A percentile compares a stretch with the other conserved stretches of the same genome.
Evolutionary conservation across 2,113 vertebrate genomes (phyloP).

Genomic region (Heteronetta atricapilla): DNA sequence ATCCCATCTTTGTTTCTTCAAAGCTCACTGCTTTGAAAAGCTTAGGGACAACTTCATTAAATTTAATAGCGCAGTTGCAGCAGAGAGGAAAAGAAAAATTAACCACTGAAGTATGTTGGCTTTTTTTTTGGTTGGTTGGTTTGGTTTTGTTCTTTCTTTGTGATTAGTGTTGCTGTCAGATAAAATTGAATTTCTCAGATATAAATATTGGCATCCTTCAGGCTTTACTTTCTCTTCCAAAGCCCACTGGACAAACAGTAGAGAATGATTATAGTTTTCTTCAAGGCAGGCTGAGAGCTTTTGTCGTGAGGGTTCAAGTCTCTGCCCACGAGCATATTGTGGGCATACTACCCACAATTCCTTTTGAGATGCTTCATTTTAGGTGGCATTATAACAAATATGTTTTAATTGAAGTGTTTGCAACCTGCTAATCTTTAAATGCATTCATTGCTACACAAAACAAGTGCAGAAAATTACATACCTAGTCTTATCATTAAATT

Average conservation of each 20-base stretch:
- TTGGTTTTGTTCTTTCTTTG: not conserved
- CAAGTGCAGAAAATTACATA: not conserved
- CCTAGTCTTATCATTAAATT: not conserved
- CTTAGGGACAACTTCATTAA: not conserved
- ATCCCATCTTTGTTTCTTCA: not conserved
- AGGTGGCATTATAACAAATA: not conserved
- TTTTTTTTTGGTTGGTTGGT: not conserved
- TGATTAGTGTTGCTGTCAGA: not conserved
- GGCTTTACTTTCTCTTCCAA: not conserved
- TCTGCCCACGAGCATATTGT: not conserved
- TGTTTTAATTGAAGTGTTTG: not conserved
- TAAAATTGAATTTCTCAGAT: conserved; percentile 17
- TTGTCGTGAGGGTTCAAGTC: not conserved
- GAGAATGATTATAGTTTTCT: not conserved
- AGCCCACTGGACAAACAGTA: not conserved
- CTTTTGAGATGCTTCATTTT: not conserved
- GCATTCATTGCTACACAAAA: not conserved
- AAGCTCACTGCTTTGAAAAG: not conserved
- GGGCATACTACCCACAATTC: not conserved
- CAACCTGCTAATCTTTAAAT: not conserved
- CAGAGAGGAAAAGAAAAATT: not conserved
- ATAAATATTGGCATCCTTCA: conserved; percentile 8
- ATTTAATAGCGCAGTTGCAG: not conserved
- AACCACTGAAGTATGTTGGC: not conserved
- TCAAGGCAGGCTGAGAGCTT: not conserved